Base-by-base conservation (phyloP, 2,797 vertebrate species). In the Chaetophractus vellerosus region DNA sequence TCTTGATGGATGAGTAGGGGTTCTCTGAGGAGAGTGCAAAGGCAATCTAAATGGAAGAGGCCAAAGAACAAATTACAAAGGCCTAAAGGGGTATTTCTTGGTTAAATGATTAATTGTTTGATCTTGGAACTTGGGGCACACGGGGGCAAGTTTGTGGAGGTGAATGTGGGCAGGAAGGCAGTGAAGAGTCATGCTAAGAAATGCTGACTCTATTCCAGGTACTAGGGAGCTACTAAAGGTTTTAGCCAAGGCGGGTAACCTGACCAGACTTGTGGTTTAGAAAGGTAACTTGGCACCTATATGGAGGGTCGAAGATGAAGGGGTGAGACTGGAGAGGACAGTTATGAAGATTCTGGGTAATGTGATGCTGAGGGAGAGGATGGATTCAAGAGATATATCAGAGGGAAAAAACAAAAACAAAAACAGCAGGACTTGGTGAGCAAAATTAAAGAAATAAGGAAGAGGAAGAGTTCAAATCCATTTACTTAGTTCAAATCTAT, bases 11-110 rank as follows among this genome's bases (percentile, higher is more conserved):
- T 86, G 36, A 76, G 14, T 16, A 85, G n/a, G 59, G 33, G 14
- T 61, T 95, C 82, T 82, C 38, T 75, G n/a, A 79, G 50, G 41
- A 95, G 33, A 78, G 28, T 36, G 8, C 6, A 76, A 80, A 68
- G 38, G 19, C 26, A 36, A 50, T 94, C 41, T 64, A 83, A 87
- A 33, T 68, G 18, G 45, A 76, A 83, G 57, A 48, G 86, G 28
- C 52, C 33, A 68, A 84, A 36, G 59, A 85, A 61, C 38, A 63
- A 45, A 55, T 26, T 2, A 71, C 2, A 26, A 36, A 36, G 11
- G 3, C 5, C 48, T 86, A 48, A 55, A 28, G 48, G 12, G 36
- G 19, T 28, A 55, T 61, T 83, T 72, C 10, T 84, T 76, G 33
- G 48, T 48, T 61, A 71, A 80, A 74, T 36, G 33, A 41, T 80